phyloP scores from a whole-genome alignment of 2,888 invertebrate genomes.

The Thalpophila matura region DNA sequence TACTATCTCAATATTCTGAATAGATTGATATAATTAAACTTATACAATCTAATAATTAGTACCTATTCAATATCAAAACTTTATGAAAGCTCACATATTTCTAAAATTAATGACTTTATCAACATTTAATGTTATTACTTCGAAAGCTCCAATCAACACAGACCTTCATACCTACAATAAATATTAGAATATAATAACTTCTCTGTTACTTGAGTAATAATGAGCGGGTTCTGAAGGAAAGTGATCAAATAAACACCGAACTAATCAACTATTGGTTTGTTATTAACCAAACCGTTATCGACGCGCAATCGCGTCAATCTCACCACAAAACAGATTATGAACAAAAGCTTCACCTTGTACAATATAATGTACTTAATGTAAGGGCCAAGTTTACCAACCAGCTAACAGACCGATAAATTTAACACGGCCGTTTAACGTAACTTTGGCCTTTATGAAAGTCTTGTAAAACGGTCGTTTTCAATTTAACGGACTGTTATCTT shows the following conservation, averaged over 20 bases:
- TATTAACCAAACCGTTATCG: conserved; percentile 49
- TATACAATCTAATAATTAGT: too few relatives aligned
- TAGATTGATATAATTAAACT: too few relatives aligned
- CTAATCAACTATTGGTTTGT: conserved; percentile 41
- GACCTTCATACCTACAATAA: neutral
- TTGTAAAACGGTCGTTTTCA: too few relatives aligned
- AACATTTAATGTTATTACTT: neutral
- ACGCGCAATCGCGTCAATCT: conserved; percentile 25
- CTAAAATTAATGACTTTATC: conserved; percentile 9
- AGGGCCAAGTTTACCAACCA: too few relatives aligned
- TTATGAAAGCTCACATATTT: neutral
- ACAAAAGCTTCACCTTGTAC: conserved; percentile 18
- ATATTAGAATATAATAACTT: conserved; percentile 21
- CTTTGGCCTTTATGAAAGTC: too few relatives aligned
- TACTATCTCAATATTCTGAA: too few relatives aligned
- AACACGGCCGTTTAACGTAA: too few relatives aligned
- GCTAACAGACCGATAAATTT: too few relatives aligned
- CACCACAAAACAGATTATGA: neutral
- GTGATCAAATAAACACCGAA: conserved; percentile 34
- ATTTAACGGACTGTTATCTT: too few relatives aligned
- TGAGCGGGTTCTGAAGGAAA: neutral
- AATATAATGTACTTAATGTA: neutral
- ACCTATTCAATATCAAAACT: neutral
- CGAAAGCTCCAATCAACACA: neutral
- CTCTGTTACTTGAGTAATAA: conserved; percentile 15